Evolutionary conservation across 2,888 invertebrate species (phyloP).

Genomic region (Scaptomyza parva): DNA sequence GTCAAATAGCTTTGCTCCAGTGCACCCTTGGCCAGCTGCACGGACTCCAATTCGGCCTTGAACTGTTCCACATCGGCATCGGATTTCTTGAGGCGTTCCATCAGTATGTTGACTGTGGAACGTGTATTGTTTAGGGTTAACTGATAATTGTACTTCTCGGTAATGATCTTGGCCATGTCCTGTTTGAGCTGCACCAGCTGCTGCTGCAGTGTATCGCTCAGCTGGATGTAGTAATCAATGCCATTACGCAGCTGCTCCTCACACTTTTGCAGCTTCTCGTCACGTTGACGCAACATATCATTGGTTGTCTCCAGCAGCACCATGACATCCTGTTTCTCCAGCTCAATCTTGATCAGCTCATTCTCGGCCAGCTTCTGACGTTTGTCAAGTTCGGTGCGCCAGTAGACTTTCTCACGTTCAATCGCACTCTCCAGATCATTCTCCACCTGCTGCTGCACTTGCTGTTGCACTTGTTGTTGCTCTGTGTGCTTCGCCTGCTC

Average conservation of each 20-base stretch:
- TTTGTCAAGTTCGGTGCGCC: constrained; percentile 86
- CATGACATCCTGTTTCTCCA: constrained; percentile 86
- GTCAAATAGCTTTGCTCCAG: constrained; percentile 79
- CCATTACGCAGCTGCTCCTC: constrained; percentile 83
- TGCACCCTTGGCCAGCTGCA: constrained; percentile 81
- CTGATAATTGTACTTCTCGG: constrained; percentile 85
- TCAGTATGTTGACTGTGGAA: constrained; percentile 84
- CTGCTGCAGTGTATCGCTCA: constrained; percentile 83
- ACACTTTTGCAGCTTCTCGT: constrained; percentile 83
- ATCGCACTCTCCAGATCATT: constrained; percentile 84
- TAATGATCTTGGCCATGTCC: constrained; percentile 83
- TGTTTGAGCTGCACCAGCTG: constrained; percentile 84
- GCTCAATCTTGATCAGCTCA: constrained; percentile 86
- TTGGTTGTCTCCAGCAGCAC: constrained; percentile 83
- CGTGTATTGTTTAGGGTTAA: constrained; percentile 84
- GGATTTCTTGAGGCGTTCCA: constrained; percentile 85
- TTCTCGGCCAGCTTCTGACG: constrained; percentile 86
- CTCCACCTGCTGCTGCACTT: constrained; percentile 85
- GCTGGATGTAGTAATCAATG: constrained; percentile 83
- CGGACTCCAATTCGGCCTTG: constrained; percentile 83
- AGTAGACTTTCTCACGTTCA: constrained; percentile 84
- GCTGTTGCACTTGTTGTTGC: constrained; percentile 85
- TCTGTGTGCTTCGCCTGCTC: constrained; percentile 82
- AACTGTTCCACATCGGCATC: constrained; percentile 85
- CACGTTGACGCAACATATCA: constrained; percentile 84